A percentile compares a stretch with the other conserved stretches of the same genome.
These are phyloP conservation scores for Cygnus atratus DNA, from an alignment of 2,113 vertebrate species.

Conservation along the genomic window DNA sequence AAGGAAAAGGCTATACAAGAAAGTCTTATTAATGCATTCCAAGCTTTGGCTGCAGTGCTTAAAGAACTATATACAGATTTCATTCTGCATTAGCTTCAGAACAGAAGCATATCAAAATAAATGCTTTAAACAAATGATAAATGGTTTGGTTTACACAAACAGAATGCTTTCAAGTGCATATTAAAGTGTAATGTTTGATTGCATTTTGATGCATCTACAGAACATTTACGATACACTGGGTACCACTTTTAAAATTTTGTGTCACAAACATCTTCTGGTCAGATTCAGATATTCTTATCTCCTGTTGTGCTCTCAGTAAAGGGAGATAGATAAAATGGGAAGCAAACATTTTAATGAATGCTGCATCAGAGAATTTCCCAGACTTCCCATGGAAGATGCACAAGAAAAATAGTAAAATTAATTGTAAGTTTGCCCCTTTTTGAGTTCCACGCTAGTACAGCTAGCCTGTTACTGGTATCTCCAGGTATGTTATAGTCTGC, in stretches of 20 bases:
- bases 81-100: neutral
- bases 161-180: neutral
- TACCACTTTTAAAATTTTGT: neutral
- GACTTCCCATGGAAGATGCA: neutral
- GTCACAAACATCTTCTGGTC: neutral
- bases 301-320: neutral
- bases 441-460: neutral
- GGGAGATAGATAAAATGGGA: neutral
- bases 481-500: neutral
- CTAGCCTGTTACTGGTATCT: neutral
- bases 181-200: neutral
- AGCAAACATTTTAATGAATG: neutral
- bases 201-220: neutral
- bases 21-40: neutral
- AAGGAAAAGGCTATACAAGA: neutral
- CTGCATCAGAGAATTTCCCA: conserved; percentile 11
- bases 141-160: no score
- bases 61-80: neutral
- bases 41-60: neutral
- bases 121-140: neutral
- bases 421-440: neutral
- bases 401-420: neutral
- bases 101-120: neutral
- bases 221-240: neutral
- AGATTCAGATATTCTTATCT: neutral